phyloP scores from a whole-genome alignment of 2,888 invertebrate species.

The Pollenia griseotomentosa region DNA sequence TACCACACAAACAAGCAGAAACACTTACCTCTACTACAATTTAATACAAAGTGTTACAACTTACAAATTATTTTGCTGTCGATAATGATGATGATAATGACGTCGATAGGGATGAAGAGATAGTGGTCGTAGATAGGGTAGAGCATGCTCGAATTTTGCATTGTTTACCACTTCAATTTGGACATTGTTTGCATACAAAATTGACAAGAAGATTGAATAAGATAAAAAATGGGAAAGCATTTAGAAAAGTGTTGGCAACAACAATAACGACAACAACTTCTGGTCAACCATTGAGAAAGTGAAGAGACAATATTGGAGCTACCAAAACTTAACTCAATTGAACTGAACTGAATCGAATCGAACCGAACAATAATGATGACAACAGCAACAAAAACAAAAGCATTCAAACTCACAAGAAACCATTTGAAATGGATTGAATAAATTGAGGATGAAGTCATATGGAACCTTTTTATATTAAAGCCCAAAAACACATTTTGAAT shows the following conservation, averaged over 20 bases:
- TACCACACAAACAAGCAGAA: not conserved
- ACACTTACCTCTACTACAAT: not conserved
- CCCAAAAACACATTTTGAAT: not conserved
- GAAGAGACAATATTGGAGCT: not conserved
- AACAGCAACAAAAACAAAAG: not conserved
- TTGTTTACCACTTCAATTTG: conserved; percentile 78
- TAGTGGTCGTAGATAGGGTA: not conserved
- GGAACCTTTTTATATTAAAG: not conserved
- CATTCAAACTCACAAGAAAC: conserved; percentile 1
- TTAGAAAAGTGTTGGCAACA: not conserved
- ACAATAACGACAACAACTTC: not conserved
- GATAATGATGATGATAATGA: conserved; percentile 4
- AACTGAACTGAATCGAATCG: not conserved
- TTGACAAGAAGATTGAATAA: conserved; percentile 74
- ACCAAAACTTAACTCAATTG: not conserved
- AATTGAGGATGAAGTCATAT: not conserved
- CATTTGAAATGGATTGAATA: not conserved
- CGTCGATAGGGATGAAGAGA: not conserved
- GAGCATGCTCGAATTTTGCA: conserved; percentile 39
- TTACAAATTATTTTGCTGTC: not conserved
- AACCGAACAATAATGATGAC: not conserved
- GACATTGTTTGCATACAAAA: conserved; percentile 82
- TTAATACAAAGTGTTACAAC: not conserved
- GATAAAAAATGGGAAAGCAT: conserved; percentile 1
- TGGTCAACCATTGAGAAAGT: not conserved